Base-by-base conservation (phyloP, 2,113 vertebrate genomes). In the Sula dactylatra region DNA sequence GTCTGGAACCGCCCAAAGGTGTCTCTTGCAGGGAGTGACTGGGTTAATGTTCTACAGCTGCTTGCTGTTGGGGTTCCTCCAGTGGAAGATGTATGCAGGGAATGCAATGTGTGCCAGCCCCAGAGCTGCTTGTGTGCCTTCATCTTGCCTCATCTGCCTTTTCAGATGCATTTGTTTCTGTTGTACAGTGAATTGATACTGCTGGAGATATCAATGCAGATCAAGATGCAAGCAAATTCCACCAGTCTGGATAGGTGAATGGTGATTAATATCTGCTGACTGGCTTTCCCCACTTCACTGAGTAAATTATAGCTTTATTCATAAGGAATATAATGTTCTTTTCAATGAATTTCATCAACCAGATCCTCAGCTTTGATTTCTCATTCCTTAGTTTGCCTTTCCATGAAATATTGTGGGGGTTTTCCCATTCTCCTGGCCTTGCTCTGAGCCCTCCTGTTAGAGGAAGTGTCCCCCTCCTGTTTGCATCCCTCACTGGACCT, bases 241-340 rank as follows among this genome's bases (percentile, higher is more conserved):
- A 79, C 31, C 76, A 73, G 38, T 59, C 76, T 85, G 88, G 73
- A 73, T 94, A 86, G 78, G 65, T 76, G 66, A 92, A 86, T 0
- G 8, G 70, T 86, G 93, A 96, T 96, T 93, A 96, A n/a, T 92
- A 95, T 94, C 90, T 93, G 94, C 94, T 97, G 92, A 96, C 90
- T 93, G 86, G 78, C 77, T 96, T 96, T 89, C 26, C 80, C 92
- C 62, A 70, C 73, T 96, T 93, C 73, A 67, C 69, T 84, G 55
- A 72, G 20, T 70, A 87, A 92, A 87, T 92, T 54, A 79, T 27
- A 89, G 56, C 54, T 93, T 91, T 84, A 82, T 93, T 93, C 65
- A 62, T 79, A 42, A 82, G 40, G n/a, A 61, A 52, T 67, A 59
- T 54, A 90, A 82, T 87, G 64, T 64, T 36, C 38, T 95, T 97